These are phyloP conservation scores for Neotragus pygmaeus DNA, from an alignment of 2,113 vertebrate genomes.

Conservation along the genomic window DNA sequence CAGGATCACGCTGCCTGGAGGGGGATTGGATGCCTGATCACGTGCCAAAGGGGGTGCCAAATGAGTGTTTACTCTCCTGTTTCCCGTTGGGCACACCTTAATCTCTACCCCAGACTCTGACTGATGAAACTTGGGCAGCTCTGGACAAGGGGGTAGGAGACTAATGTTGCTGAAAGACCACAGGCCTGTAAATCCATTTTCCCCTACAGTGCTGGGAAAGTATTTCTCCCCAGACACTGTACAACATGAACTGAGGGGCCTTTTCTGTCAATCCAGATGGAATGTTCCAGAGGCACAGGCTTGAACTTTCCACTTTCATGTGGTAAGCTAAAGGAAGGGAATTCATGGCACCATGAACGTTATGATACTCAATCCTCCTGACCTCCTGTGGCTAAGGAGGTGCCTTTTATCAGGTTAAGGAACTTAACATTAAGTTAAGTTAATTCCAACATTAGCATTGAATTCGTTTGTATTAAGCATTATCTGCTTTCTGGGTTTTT, in stretches of 20 bases:
- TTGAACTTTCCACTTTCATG: neutral
- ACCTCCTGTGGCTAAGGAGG: neutral
- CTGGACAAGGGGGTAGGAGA: fast-evolving
- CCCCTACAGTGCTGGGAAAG: neutral
- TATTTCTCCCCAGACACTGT: neutral
- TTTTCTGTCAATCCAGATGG: neutral
- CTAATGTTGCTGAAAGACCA: neutral
- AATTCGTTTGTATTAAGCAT: neutral
- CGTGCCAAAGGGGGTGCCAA: neutral
- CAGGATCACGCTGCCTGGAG: neutral
- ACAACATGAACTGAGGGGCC: neutral
- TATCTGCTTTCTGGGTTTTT: neutral
- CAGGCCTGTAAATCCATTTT: neutral
- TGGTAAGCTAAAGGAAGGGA: neutral
- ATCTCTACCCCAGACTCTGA: neutral
- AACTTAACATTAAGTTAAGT: too few relatives aligned
- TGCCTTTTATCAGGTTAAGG: too few relatives aligned
- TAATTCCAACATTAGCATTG: neutral
- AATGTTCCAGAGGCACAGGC: neutral
- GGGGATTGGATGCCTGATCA: neutral
- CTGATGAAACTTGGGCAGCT: neutral
- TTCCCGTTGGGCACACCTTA: neutral
- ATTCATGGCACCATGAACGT: neutral
- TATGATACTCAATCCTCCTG: neutral
- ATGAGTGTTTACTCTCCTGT: neutral